These are phyloP conservation scores for Drosophila silvestris DNA, from an alignment of 2,888 invertebrate species.

Conservation along the genomic window DNA sequence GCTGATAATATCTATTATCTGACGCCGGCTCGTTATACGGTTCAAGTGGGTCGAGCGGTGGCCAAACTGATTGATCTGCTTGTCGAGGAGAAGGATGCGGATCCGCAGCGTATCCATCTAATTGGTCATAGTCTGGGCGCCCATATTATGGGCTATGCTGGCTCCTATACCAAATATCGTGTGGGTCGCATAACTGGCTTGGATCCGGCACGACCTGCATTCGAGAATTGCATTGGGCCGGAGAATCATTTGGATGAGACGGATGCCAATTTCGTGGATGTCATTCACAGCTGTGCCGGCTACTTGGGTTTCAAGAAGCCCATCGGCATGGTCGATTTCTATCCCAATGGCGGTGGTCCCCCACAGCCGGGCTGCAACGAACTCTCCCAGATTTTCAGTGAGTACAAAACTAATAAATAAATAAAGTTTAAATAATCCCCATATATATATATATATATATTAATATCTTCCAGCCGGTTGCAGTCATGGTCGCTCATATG, in stretches of 20 bases:
- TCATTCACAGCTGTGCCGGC: slow-evolving; percentile 91
- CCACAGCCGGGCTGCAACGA: slow-evolving; percentile 90
- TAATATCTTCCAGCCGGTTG: slow-evolving; percentile 86
- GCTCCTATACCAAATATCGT: slow-evolving; percentile 85
- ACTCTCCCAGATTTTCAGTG: slow-evolving; percentile 84
- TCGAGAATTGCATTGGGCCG: slow-evolving; percentile 83
- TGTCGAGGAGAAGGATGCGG: slow-evolving; percentile 82
- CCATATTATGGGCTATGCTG: slow-evolving; percentile 88
- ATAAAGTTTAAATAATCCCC: not conserved
- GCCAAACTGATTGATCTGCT: slow-evolving; percentile 83
- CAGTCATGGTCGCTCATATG: slow-evolving; percentile 89
- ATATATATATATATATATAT: not conserved
- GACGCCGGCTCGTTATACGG: slow-evolving; percentile 83
- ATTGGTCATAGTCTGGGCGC: slow-evolving; percentile 87
- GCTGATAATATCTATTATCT: slow-evolving; percentile 84
- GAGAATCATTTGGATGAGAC: slow-evolving; percentile 87
- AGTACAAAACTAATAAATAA: slow-evolving; percentile 27
- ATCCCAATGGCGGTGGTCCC: slow-evolving; percentile 89
- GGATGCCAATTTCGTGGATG: slow-evolving; percentile 91
- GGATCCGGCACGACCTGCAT: slow-evolving; percentile 88
- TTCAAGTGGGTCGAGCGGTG: slow-evolving; percentile 83
- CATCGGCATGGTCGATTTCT: slow-evolving; percentile 90
- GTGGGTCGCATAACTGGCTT: slow-evolving; percentile 88
- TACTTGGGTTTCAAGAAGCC: slow-evolving; percentile 87
- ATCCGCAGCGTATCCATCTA: slow-evolving; percentile 82